These are phyloP conservation scores for Epistrophe grossulariae DNA, from an alignment of 2,888 invertebrate species.

Conservation along the genomic window DNA sequence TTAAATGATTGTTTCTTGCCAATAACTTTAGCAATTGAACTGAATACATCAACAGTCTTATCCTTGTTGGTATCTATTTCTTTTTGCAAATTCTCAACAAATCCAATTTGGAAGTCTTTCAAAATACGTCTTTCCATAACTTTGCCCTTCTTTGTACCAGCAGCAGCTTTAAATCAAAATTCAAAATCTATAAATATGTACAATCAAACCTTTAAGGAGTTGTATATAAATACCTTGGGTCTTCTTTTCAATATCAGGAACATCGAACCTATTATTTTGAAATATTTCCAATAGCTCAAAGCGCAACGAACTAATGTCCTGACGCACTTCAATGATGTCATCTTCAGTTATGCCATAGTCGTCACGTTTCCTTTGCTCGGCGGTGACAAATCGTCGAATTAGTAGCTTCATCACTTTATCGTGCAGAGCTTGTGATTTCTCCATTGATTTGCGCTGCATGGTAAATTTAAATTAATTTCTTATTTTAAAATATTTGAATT, in stretches of 20 bases:
- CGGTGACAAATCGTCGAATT: constrained; percentile 95
- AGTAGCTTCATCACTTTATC: constrained; percentile 94
- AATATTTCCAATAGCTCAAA: constrained; percentile 97
- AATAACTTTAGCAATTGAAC: constrained; percentile 92
- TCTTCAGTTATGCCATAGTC: constrained; percentile 97
- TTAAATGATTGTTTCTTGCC: constrained; percentile 85
- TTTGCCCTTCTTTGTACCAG: constrained; percentile 89
- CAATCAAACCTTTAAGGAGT: neutral
- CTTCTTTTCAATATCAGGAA: constrained; percentile 90
- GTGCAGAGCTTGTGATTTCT: constrained; percentile 89
- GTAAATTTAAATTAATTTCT: constrained; percentile 74
- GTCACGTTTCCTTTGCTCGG: constrained; percentile 94
- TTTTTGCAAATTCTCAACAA: constrained; percentile 92
- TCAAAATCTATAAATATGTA: no score
- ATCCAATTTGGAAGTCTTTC: constrained; percentile 95
- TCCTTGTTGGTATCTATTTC: constrained; percentile 86
- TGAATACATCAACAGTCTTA: constrained; percentile 91
- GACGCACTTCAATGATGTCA: constrained; percentile 98
- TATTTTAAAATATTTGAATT: constrained; percentile 32
- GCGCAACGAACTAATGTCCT: constrained; percentile 97
- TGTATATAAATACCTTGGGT: constrained; percentile 79
- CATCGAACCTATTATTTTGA: constrained; percentile 93
- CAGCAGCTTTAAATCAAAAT: constrained; percentile 85
- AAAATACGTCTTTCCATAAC: constrained; percentile 93
- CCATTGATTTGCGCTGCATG: constrained; percentile 88